A percentile compares a stretch with the other conserved stretches of the same genome.
These are phyloP conservation scores for Poeciliopsis prolifica DNA, from an alignment of 2,113 vertebrate species.

Conservation along the genomic window DNA sequence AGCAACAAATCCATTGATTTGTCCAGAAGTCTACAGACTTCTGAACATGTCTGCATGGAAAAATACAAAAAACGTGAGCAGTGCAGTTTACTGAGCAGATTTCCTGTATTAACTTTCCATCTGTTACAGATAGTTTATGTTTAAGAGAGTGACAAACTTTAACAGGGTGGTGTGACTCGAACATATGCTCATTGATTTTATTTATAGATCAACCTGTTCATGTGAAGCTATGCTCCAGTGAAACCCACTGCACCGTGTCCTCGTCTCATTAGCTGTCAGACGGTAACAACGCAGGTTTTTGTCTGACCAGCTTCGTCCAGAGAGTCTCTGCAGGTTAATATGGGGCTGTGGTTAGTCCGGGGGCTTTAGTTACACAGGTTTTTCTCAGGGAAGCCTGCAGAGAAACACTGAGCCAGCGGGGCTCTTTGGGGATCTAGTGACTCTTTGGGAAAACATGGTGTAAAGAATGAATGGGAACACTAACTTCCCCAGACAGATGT, in stretches of 20 bases:
- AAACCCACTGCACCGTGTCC: conserved; percentile 36
- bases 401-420: conserved; percentile 37
- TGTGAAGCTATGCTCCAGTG: conserved; percentile 31
- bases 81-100: conserved; percentile 14
- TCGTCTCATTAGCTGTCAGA: conserved; percentile 44
- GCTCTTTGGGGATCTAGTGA: conserved; percentile 69
- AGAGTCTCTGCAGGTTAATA: conserved; percentile 41
- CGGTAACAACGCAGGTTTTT: conserved; percentile 11
- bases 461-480: conserved; percentile 72
- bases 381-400: conserved; percentile 35
- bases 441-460: conserved; percentile 71
- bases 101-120: conserved; percentile 26
- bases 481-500: conserved; percentile 75
- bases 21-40: background rate
- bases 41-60: background rate
- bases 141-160: conserved; percentile 21
- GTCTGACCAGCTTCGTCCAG: conserved; percentile 19
- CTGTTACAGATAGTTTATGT: conserved; percentile 33
- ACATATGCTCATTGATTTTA: conserved; percentile 42
- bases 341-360: conserved; percentile 25
- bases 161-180: conserved; percentile 21
- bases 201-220: conserved; percentile 59
- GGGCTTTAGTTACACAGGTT: conserved; percentile 71
- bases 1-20: conserved; percentile 13
- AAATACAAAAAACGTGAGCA: conserved; percentile 2